Conservation (phyloP, 2,888 invertebrate species). For the Pheosia tremula region DNA sequence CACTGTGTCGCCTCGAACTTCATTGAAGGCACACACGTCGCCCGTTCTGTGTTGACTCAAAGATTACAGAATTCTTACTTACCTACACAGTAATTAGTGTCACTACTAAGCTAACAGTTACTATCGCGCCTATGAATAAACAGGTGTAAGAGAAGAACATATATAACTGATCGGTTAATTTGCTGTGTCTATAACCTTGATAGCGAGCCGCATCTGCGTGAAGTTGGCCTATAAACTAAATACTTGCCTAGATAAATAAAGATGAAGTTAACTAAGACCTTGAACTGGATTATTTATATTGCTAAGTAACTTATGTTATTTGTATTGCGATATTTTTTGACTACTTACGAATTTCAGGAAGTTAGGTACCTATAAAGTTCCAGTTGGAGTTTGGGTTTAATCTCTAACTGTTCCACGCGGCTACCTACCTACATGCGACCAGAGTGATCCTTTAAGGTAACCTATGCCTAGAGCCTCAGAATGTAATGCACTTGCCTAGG, state of each 20-base stretch:
- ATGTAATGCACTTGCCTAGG: too few relatives aligned
- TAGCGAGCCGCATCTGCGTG: neutral
- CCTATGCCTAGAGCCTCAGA: too few relatives aligned
- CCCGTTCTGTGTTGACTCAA: neutral
- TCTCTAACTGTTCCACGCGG: too few relatives aligned
- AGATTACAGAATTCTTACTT: slow-evolving; percentile 1
- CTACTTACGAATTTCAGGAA: too few relatives aligned
- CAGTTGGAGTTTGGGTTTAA: too few relatives aligned
- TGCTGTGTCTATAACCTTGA: neutral
- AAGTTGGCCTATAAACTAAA: neutral
- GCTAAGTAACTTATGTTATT: too few relatives aligned
- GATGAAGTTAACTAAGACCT: slow-evolving; percentile 2
- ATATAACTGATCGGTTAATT: neutral
- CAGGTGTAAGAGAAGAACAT: neutral
- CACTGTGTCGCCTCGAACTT: neutral
- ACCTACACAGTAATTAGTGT: neutral
- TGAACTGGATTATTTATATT: slow-evolving; percentile 2
- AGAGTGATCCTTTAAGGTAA: too few relatives aligned
- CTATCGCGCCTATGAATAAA: neutral
- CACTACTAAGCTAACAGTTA: neutral
- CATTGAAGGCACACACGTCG: neutral
- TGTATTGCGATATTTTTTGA: too few relatives aligned
- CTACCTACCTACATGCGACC: too few relatives aligned
- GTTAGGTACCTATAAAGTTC: too few relatives aligned
- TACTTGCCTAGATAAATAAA: neutral